Conservation (phyloP, 2,888 invertebrate genomes). For the Bembecia ichneumoniformis region DNA sequence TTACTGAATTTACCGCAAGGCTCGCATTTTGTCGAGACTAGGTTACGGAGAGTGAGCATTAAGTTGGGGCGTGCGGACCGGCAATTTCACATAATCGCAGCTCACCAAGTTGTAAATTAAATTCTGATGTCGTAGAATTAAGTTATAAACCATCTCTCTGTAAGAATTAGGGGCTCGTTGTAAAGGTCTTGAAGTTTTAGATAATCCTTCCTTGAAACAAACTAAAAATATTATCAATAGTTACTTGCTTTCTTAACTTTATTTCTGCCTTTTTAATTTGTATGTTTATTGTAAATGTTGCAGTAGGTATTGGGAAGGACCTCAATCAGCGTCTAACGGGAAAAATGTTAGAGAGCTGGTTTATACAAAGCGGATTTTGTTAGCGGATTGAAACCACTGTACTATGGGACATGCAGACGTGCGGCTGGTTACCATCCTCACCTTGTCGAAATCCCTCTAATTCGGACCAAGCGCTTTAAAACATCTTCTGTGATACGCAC, state of each 20-base stretch:
- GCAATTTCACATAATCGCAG: conserved; percentile 44
- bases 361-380: too few relatives aligned
- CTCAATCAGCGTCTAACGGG: too few relatives aligned
- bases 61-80: conserved; percentile 16
- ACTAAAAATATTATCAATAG: conserved; percentile 1
- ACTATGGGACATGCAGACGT: too few relatives aligned
- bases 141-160: conserved; percentile 30
- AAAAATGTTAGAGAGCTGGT: too few relatives aligned
- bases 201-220: conserved; percentile 18
- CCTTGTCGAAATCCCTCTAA: too few relatives aligned
- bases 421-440: too few relatives aligned
- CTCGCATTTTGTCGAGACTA: conserved; percentile 10
- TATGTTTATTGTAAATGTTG: too few relatives aligned
- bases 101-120: conserved; percentile 44
- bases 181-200: conserved; percentile 23
- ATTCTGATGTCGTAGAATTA: conserved; percentile 50
- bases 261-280: too few relatives aligned
- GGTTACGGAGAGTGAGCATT: conserved; percentile 20
- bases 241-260: not conserved
- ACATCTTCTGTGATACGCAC: too few relatives aligned
- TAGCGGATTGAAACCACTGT: too few relatives aligned
- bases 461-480: too few relatives aligned
- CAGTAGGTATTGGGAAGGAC: too few relatives aligned
- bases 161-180: conserved; percentile 21
- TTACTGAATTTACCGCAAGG: conserved; percentile 26